phyloP scores from a whole-genome alignment of 2,113 vertebrate genomes.

The Gobiocypris rarus region DNA sequence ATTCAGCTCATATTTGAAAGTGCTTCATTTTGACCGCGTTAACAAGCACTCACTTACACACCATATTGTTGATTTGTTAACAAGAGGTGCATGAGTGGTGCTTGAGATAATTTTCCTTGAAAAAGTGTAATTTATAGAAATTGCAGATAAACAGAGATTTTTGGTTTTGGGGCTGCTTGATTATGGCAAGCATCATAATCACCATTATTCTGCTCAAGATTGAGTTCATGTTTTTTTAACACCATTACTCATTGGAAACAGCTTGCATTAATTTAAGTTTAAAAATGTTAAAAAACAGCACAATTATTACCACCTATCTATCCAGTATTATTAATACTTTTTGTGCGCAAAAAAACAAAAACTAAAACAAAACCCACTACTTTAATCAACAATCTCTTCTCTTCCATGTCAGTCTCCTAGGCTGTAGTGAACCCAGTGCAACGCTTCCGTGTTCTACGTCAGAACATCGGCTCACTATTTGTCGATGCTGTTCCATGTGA shows the following conservation, averaged over 20 bases:
- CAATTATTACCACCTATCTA: no score
- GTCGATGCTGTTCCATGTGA: no score
- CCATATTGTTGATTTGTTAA: not conserved
- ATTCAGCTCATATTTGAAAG: not conserved
- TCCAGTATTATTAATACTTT: no score
- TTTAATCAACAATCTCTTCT: no score
- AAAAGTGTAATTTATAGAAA: constrained; percentile 1
- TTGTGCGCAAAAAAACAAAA: no score
- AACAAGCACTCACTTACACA: not conserved
- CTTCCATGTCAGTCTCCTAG: no score
- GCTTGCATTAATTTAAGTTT: not conserved
- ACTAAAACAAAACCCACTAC: no score
- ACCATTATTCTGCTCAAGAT: not conserved
- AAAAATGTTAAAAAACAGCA: no score
- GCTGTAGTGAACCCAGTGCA: no score
- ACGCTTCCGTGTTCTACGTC: no score
- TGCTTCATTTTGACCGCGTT: not conserved
- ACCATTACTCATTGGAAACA: not conserved
- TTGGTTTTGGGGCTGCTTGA: not conserved
- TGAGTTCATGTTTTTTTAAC: not conserved
- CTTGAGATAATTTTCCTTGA: constrained; percentile 3
- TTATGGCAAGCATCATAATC: constrained; percentile 1
- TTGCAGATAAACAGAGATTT: not conserved
- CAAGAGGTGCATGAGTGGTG: not conserved
- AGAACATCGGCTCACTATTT: no score